Base-by-base conservation (phyloP, 2,113 vertebrate genomes). In the Seriola dumerili region DNA sequence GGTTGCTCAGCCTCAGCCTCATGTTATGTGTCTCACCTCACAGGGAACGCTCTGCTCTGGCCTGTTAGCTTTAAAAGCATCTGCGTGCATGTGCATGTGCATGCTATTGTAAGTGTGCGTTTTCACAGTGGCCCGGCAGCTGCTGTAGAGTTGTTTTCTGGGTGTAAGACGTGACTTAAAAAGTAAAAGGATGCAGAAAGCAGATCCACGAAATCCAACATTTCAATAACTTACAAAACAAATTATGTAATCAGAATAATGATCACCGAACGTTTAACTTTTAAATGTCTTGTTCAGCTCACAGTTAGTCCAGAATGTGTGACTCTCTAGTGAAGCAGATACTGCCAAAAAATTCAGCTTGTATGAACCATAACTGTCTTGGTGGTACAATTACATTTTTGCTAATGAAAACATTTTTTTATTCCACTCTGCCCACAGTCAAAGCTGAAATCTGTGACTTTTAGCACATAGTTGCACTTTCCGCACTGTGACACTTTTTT, bases 281-380 rank as follows among this genome's bases (percentile, higher is more conserved):
- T 21, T 73, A 36, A 76, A 23, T 21, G 70, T 85, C 81, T 83
- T 75, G 42, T 77, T 68, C 17, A 78, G 80, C 85, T 72, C 80
- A 64, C 81, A 76, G 87, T 44, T 36, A 85, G 89, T 59, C 72
- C 75, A 82, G 79, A 91, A 89, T 83, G 89, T 92, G 90, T 83
- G 88, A 90, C 72, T 85, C 76, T 81, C 76, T 82, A 79, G 68
- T n/a, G 70, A 79, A 85, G 52, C 50, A 4, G 12, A 50, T 32
- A 16, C 76, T 84, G 92, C 87, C 89, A 89, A 87, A 63, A 36
- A 61, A 42, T 62, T 81, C 80, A 70, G 82, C 78, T 82, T 77
- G 80, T 67, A 65, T n/a, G 80, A 79, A 52, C 57, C 44, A 57
- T 44, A 76, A 86, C 64, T 78, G 71, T 44, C 62, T 34, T 21